Evolutionary conservation across 2,797 vertebrate genomes (phyloP).

Genomic region (Odontamblyopus rebecca): DNA sequence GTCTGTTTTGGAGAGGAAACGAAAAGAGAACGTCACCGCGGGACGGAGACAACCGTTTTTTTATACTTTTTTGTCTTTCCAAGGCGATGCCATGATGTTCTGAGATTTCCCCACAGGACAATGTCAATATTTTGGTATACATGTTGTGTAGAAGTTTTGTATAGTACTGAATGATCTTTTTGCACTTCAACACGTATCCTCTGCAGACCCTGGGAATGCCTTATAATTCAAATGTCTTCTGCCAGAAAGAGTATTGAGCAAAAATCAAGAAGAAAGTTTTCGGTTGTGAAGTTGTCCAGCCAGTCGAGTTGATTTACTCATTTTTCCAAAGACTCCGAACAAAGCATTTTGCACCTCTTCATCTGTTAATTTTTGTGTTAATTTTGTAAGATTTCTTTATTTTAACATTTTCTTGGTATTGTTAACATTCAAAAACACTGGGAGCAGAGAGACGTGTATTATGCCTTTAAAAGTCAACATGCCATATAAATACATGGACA

Average conservation of each 20-base stretch:
- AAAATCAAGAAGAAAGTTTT: conserved; percentile 46
- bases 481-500: conserved; percentile 18
- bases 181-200: conserved; percentile 78
- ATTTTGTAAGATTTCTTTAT: conserved; percentile 22
- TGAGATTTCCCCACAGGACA: conserved; percentile 72
- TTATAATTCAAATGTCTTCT: conserved; percentile 72
- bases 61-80: conserved; percentile 65
- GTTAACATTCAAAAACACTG: conserved; percentile 31
- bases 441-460: conserved; percentile 28
- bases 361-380: conserved; percentile 11
- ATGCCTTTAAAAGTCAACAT: conserved; percentile 21
- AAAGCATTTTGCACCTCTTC: conserved; percentile 78
- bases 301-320: conserved; percentile 69
- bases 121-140: conserved; percentile 74
- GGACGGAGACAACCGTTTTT: conserved; percentile 78
- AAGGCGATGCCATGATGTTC: conserved; percentile 81
- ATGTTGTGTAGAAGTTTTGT: conserved; percentile 78
- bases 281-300: conserved; percentile 63
- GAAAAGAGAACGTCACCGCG: conserved; percentile 67
- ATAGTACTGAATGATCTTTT: conserved; percentile 74
- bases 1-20: conserved; percentile 57
- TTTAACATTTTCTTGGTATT: conserved; percentile 32
- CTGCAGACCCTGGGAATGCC: conserved; percentile 74
- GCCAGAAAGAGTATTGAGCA: conserved; percentile 68
- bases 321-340: conserved; percentile 80